These are phyloP conservation scores for Epinotia ramella DNA, from an alignment of 2,888 invertebrate species.

Conservation along the genomic window DNA sequence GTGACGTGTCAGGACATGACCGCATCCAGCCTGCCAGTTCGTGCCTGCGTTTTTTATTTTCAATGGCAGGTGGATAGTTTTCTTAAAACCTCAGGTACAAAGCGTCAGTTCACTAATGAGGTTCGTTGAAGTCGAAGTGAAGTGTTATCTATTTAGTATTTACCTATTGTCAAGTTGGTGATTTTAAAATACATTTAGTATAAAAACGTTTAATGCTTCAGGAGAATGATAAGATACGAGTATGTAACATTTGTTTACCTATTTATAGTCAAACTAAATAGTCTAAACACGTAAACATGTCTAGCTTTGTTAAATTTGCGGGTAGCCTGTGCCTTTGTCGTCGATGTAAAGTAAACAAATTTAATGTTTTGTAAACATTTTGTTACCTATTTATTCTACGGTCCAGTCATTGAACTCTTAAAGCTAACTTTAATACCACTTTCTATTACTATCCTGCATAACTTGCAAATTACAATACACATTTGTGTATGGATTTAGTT, in stretches of 20 bases:
- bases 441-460: neutral
- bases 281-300: too few relatives aligned
- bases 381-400: neutral
- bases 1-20: conserved; percentile 41
- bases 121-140: neutral
- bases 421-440: neutral
- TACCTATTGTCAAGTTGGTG: conserved; percentile 8
- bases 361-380: neutral
- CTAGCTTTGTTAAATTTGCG: neutral
- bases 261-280: too few relatives aligned
- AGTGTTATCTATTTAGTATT: neutral
- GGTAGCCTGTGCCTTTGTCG: neutral
- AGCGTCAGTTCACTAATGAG: conserved; percentile 19
- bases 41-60: conserved; percentile 33
- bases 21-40: conserved; percentile 26
- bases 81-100: conserved; percentile 15
- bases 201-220: conserved; percentile 17
- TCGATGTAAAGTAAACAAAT: neutral
- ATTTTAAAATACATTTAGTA: neutral
- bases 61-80: conserved; percentile 9
- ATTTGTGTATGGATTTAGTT: conserved; percentile 39
- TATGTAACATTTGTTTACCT: neutral
- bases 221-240: conserved; percentile 25
- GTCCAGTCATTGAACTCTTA: neutral
- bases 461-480: neutral